Evolutionary conservation across 2,888 invertebrate species (phyloP), one percentile per base, ranked within the genome.

Genomic region (Plagodis pulveraria): DNA sequence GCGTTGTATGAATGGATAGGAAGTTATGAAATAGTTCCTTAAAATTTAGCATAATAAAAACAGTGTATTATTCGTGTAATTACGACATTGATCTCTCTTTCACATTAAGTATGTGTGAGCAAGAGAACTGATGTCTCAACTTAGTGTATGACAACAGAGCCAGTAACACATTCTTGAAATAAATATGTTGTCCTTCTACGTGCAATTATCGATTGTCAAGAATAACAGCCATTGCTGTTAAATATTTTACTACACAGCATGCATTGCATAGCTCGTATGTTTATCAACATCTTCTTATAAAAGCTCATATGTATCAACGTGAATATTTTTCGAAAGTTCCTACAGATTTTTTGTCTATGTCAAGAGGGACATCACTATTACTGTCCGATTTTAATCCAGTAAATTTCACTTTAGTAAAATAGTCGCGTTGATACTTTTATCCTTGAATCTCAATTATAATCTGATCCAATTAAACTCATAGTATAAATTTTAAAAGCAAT

Each of bases 401-500:
- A 48, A 48, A 47, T 48, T 35, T 65, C 66, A 51, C 65, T 67
- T 71, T 77, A 71, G 68, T 69, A 45, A 73, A 74, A 77, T 62
- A 70, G 43, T 67, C 73, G 58, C 58, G 43, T 55, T 6, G 36
- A 59, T 59, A 65, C 61, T 49, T 60, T 52, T 65, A 41, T 54
- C 10, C 65, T 70, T 59, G 59, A 59, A 69, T 53, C 56, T 65
- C 51, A 64, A 68, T 58, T 60, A 71, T 72, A 71, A 71, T 69
- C 69, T 67, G 71, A 69, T 70, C 63, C 67, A 72, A 72, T 66
- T 67, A 62, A 48, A 59, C 48, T 63, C 52, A 62, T 67, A 69
- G 62, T 57, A 55, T 65, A 68, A 65, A 69, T 64, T 66, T 69
- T 68, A 65, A 69, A 72, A 70, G 74, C 74, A 78, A 74, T 76